These are phyloP conservation scores for Sitta europaea DNA, from an alignment of 2,113 vertebrate species.

Conservation along the genomic window DNA sequence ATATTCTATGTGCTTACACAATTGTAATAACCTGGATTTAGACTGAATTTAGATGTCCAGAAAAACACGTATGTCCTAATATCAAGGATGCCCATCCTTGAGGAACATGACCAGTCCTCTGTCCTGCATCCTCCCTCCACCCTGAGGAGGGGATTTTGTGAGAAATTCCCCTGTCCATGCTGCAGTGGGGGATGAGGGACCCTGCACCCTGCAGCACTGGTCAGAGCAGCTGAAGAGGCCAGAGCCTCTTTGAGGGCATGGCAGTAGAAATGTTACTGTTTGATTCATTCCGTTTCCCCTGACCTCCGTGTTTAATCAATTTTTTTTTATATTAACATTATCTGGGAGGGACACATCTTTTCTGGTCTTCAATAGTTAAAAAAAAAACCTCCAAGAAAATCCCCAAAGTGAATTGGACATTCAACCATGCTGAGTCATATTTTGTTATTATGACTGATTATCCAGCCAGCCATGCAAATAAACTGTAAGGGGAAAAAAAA, in stretches of 20 bases:
- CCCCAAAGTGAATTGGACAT: neutral
- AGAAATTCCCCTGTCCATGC: neutral
- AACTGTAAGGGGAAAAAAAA: neutral
- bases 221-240: neutral
- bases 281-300: neutral
- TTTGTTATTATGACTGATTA: conserved; percentile 43
- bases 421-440: conserved; percentile 51
- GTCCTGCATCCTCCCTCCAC: neutral
- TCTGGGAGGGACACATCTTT: neutral
- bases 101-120: neutral
- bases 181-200: neutral
- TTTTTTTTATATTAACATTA: neutral
- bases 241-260: neutral
- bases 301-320: neutral
- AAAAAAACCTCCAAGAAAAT: neutral
- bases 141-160: neutral
- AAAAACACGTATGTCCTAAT: neutral
- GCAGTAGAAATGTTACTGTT: neutral
- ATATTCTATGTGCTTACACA: neutral
- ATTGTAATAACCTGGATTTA: neutral
- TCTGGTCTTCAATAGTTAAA: neutral
- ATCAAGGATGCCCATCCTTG: neutral
- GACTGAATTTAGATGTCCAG: neutral
- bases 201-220: neutral
- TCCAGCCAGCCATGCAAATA: conserved; percentile 19